Evolutionary conservation across 2,888 invertebrate species (phyloP).

Genomic region (Chelonus formosanus): DNA sequence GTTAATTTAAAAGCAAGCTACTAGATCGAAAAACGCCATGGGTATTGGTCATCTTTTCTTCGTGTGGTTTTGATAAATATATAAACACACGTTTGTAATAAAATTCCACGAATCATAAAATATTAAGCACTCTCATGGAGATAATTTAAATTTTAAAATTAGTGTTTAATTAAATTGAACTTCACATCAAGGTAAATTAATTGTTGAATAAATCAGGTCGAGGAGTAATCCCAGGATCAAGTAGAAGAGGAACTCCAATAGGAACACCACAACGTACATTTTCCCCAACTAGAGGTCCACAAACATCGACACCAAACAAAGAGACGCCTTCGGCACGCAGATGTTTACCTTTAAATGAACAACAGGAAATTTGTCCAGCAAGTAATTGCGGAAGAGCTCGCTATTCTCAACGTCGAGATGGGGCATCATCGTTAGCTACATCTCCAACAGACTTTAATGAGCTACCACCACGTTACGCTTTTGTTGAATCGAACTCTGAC

Average conservation of each 20-base stretch:
- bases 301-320: slow-evolving; percentile 62
- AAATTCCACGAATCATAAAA: no score
- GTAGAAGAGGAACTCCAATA: slow-evolving; percentile 38
- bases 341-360: slow-evolving; percentile 56
- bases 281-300: slow-evolving; percentile 47
- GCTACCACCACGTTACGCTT: slow-evolving; percentile 53
- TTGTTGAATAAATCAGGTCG: slow-evolving; percentile 23
- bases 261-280: slow-evolving; percentile 52
- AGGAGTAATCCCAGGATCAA: slow-evolving; percentile 30
- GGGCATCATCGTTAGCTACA: slow-evolving; percentile 31
- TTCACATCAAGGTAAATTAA: no score
- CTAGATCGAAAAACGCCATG: no score
- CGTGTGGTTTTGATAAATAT: no score
- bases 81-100: no score
- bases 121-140: no score
- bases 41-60: no score
- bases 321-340: slow-evolving; percentile 58
- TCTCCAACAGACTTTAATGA: slow-evolving; percentile 40
- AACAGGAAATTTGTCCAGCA: slow-evolving; percentile 52
- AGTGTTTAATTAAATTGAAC: no score
- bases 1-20: no score
- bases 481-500: slow-evolving; percentile 52
- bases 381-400: slow-evolving; percentile 57
- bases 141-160: no score
- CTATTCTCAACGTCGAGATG: slow-evolving; percentile 42